These are phyloP conservation scores for Tanypteryx hageni DNA, from an alignment of 2,888 invertebrate genomes.

Conservation along the genomic window DNA sequence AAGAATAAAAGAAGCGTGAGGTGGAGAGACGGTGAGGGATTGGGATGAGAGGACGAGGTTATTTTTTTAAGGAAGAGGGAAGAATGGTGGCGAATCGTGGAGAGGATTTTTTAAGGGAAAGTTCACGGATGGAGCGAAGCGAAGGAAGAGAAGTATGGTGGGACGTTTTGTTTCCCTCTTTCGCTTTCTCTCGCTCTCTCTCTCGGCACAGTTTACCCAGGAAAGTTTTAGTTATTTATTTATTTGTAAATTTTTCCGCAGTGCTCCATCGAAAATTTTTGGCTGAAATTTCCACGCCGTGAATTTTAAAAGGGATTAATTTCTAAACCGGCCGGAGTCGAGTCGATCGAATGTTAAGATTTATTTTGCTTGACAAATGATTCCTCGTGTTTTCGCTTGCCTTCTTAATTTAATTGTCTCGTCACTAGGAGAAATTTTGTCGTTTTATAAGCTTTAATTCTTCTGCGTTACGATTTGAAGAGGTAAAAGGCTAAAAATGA, in stretches of 20 bases:
- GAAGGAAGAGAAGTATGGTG: background rate
- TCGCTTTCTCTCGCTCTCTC: background rate
- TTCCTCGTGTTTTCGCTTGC: no score
- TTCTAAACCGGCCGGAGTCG: background rate
- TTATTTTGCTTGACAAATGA: no score
- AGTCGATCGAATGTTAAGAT: no score
- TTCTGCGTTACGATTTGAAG: no score
- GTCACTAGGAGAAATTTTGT: no score
- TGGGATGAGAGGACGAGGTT: background rate
- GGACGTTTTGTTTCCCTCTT: background rate
- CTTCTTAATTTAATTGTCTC: no score
- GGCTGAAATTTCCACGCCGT: background rate
- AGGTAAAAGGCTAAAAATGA: no score
- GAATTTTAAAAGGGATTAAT: background rate
- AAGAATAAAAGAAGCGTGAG: conserved; percentile 1
- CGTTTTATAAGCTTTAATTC: no score
- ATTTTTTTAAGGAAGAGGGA: background rate
- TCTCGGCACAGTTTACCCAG: background rate
- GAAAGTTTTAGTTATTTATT: background rate
- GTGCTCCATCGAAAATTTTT: background rate
- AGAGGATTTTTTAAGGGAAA: background rate
- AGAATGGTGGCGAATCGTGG: background rate
- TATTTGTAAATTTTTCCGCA: no score
- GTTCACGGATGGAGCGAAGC: background rate
- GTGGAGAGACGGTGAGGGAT: background rate